Conservation (phyloP, 2,888 invertebrate genomes). For the Rhagonycha lutea region DNA sequence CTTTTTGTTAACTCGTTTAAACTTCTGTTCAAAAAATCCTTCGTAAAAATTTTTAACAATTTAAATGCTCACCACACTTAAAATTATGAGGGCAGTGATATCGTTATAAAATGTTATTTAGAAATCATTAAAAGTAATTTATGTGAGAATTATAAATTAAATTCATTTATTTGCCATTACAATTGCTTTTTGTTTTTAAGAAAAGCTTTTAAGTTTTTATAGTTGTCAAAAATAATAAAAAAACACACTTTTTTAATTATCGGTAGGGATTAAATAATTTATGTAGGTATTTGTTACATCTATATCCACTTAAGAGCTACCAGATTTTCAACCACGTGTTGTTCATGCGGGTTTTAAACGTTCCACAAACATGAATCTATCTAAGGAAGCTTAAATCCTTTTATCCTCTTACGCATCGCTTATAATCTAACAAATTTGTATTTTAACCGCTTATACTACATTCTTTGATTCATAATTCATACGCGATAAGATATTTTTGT, state of each 20-base stretch:
- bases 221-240: not conserved
- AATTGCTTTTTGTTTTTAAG: no score
- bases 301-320: not conserved
- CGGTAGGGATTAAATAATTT: not conserved
- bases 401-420: conserved; percentile 14
- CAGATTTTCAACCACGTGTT: not conserved
- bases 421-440: conserved; percentile 14
- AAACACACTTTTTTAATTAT: not conserved
- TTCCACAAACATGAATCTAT: conserved; percentile 10
- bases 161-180: no score
- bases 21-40: no score
- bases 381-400: conserved; percentile 18
- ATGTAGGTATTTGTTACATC: not conserved
- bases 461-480: conserved; percentile 5
- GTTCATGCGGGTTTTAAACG: conserved; percentile 6
- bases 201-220: no score
- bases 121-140: no score
- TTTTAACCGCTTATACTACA: conserved; percentile 7
- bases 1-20: no score
- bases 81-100: no score
- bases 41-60: no score
- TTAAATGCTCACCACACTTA: no score
- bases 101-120: no score
- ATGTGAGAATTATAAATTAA: no score
- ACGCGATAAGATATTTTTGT: not conserved